These are phyloP conservation scores for Orchesella flavescens DNA, from an alignment of 2,888 invertebrate genomes.

Conservation along the genomic window DNA sequence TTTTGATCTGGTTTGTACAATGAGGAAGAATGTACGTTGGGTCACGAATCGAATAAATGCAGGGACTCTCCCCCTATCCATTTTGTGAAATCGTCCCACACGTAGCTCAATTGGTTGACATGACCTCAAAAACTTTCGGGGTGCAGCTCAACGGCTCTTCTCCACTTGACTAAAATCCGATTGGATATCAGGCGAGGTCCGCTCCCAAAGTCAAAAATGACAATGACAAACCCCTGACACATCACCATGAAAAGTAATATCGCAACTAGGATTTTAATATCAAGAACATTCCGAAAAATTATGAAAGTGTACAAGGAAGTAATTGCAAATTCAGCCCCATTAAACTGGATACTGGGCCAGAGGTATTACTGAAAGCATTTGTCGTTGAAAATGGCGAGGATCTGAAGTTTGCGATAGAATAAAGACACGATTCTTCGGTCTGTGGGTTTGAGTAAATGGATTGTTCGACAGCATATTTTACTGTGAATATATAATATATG, in stretches of 20 bases:
- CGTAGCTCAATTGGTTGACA: constrained; percentile 9
- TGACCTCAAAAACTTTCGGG: background rate
- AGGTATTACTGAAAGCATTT: constrained; percentile 3
- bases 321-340: background rate
- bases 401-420: constrained; percentile 21
- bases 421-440: too few relatives aligned
- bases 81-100: constrained; percentile 27
- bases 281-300: background rate
- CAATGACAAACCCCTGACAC: background rate
- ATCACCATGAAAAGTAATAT: background rate
- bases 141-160: background rate
- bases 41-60: constrained; percentile 15
- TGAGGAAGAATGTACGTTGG: constrained; percentile 12
- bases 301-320: background rate
- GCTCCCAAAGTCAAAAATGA: constrained; percentile 1
- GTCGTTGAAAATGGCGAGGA: background rate
- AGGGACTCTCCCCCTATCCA: constrained; percentile 9
- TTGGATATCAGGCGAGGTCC: background rate
- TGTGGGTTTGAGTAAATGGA: too few relatives aligned
- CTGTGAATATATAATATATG: too few relatives aligned
- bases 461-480: too few relatives aligned
- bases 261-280: background rate
- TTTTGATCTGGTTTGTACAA: background rate
- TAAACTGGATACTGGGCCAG: constrained; percentile 3
- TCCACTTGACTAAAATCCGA: background rate